These are phyloP conservation scores for Panopea generosa DNA, from an alignment of 2,888 invertebrate species.

Conservation along the genomic window DNA sequence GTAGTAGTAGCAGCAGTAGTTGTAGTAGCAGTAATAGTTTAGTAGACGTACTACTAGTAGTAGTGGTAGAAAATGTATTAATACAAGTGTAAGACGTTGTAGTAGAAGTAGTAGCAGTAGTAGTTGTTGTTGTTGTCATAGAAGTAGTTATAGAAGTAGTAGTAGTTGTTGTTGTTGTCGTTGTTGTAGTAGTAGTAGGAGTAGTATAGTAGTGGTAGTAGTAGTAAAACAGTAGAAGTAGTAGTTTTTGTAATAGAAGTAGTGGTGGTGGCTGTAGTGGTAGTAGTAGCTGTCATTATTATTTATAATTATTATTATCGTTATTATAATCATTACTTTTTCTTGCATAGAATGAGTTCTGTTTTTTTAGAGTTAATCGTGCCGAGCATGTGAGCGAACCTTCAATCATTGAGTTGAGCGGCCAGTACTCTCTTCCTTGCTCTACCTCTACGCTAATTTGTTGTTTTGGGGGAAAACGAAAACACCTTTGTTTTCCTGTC, in stretches of 20 bases:
- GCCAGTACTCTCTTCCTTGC: too few species aligned
- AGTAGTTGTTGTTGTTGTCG: slow-evolving; percentile 1
- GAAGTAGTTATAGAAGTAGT: slow-evolving; percentile 8
- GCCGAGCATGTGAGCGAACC: too few species aligned
- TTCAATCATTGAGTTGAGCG: too few species aligned
- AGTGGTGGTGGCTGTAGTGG: background rate
- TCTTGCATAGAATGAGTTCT: too few species aligned
- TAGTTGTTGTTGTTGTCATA: slow-evolving; percentile 17
- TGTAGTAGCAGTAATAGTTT: background rate
- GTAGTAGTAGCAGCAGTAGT: background rate
- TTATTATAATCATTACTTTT: too few species aligned
- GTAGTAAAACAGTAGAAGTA: slow-evolving; percentile 21
- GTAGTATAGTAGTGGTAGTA: slow-evolving; percentile 1
- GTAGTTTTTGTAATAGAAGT: slow-evolving; percentile 14
- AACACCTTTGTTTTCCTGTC: too few species aligned
- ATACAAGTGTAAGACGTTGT: slow-evolving; percentile 12
- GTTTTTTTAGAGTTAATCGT: too few species aligned
- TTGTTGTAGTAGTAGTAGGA: slow-evolving; percentile 18
- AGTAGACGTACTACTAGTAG: too few species aligned
- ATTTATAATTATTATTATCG: too few species aligned
- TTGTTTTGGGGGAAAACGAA: too few species aligned
- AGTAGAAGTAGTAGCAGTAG: slow-evolving; percentile 4
- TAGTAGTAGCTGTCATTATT: background rate
- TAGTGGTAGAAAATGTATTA: slow-evolving; percentile 18
- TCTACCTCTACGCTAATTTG: too few species aligned